Base-by-base conservation (phyloP, 2,113 vertebrate genomes). In the Strix aluco region DNA sequence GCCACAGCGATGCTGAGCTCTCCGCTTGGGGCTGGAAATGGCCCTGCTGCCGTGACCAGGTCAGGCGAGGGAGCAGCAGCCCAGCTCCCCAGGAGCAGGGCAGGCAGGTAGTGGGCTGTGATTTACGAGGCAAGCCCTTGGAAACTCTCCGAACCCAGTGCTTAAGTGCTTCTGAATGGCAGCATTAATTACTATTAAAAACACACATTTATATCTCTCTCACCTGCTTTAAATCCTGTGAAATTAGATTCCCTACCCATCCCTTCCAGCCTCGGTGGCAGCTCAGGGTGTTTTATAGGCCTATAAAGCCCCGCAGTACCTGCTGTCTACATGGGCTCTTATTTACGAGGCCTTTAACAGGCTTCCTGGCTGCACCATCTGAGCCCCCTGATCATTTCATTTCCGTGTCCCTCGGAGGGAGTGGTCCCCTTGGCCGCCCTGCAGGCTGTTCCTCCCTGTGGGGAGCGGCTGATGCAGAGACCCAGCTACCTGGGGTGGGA, bases 161-260 rank as follows among this genome's bases (percentile, higher is more conserved):
- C 94, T 94, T 97, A 97, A 97, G 95, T 97, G 96, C 86, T 92
- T 81, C 97, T 96, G 94, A 97, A 98, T 93, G 93, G 95, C 80
- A 90, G 95, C 93, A 97, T 97, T 97, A 97, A 97, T 98, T 97
- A 96, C 96, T 97, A 97, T 97, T 97, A 97, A 97, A 97, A 97
- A 96, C 95, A 97, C 89, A 96, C 94, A 94, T 96, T 96, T 97
- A 96, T 97, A 95, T 97, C 95, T 96, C 97, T 98, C 97, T 97
- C 95, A 96, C 94, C 90, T 97, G 96, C 96, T 98, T 97, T 97
- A 97, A 98, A 98, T 98, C 96, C 96, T 97, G 95, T 94, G 95
- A 97, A 97, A 97, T 97, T 96, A 97, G 95, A 98, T 98, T 97
- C 95, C 84, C 93, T 92, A 91, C 93, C 94, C 90, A 94, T 90